Base-by-base conservation (phyloP, 1,140 invertebrate genomes). In the Whitmania pigra region DNA sequence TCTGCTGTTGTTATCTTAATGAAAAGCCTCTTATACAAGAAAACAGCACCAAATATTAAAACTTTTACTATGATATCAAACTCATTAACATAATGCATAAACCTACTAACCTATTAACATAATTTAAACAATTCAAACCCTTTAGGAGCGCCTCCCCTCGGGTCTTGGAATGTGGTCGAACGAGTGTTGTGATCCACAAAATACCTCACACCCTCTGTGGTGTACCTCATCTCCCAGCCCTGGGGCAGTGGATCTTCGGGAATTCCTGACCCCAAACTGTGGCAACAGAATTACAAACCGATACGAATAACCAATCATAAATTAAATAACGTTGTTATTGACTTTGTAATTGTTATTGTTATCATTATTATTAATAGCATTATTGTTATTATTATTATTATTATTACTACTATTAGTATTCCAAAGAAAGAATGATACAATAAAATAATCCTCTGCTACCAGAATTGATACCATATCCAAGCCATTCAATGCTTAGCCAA, bases 181-280 rank as follows among this genome's bases (percentile, higher is more conserved):
- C 91, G 88, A n/a, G 90, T 94, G 82, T 97, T 97, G 81, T 98
- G 95, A 85, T 99, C 94, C 54, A 99, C 94, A 85, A 98, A 99
- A 83, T 98, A 99, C 55, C 90, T 85, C 29, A 92, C 89, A 74
- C 92, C 92, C 77, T 97, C 92, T 63, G 80, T 78, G 0, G 93
- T 98, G 75, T 92, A 88, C 27, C 94, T 83, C 79, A 97, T 94
- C 84, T 99, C 95, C 94, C 94, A 98, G 22, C 95, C 69, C 54
- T 91, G 87, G 1, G 94, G 94, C 74, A 98, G 82, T 7, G 93
- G 91, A 78, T 94, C 92, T 78, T 95, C 92, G 73, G 81, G 79
- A 68, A 31, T 31, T 63, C 57, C 57, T 22, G 29, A 63, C 20
- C 57, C 57, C 22, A 31, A 31, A 13, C 57, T 63, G 15, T n/a